phyloP scores from a whole-genome alignment of 2,888 invertebrate species.

The Neoascia interrupta region DNA sequence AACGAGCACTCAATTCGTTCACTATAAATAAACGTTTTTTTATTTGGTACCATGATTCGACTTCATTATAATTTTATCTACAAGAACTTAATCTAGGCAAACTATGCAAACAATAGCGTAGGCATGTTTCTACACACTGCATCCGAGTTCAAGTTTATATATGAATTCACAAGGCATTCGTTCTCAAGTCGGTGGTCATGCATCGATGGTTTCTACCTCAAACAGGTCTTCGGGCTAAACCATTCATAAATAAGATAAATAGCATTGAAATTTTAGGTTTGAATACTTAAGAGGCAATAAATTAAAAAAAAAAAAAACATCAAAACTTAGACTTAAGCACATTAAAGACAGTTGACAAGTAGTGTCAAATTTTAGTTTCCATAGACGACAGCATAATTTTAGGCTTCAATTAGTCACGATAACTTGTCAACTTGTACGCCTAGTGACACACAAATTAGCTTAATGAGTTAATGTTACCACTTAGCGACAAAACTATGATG shows the following conservation, averaged over 20 bases:
- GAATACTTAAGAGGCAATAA: background rate
- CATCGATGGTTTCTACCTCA: constrained; percentile 53
- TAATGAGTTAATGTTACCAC: constrained; percentile 35
- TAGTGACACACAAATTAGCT: constrained; percentile 46
- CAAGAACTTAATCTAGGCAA: constrained; percentile 59
- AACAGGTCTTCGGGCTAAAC: constrained; percentile 30
- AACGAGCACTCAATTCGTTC: background rate
- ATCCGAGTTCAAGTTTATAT: constrained; percentile 57
- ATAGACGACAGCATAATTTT: constrained; percentile 42
- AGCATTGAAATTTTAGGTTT: constrained; percentile 43
- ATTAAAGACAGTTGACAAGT: background rate
- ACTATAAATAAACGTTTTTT: constrained; percentile 20
- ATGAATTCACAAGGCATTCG: constrained; percentile 49
- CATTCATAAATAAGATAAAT: constrained; percentile 55
- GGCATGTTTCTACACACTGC: constrained; percentile 40
- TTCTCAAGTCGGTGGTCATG: constrained; percentile 46
- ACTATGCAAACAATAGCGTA: constrained; percentile 47
- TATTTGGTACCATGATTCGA: constrained; percentile 25
- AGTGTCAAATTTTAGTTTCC: constrained; percentile 7
- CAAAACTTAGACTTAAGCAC: constrained; percentile 4
- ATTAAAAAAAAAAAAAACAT: constrained; percentile 16
- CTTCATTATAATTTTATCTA: constrained; percentile 43
- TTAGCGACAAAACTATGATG: constrained; percentile 15
- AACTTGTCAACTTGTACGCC: constrained; percentile 31
- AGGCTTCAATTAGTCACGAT: constrained; percentile 30